Percentiles rank a stretch among this genome's conserved stretches.
phyloP scores from a whole-genome alignment of 2,888 invertebrate species.

The Chymomyza caudatula region DNA sequence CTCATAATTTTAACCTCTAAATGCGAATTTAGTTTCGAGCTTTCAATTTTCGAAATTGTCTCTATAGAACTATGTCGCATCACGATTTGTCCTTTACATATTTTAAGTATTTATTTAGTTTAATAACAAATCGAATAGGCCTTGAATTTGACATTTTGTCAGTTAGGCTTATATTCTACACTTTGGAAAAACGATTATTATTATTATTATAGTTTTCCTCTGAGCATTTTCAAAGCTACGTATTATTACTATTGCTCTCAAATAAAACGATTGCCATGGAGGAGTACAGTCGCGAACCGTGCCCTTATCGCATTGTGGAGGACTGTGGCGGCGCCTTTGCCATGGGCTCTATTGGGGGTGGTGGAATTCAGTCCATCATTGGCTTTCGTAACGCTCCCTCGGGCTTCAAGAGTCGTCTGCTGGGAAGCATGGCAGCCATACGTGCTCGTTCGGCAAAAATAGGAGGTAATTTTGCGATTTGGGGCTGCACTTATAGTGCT shows the following conservation, averaged over 20 bases:
- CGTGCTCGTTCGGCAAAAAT: slow-evolving; percentile 50
- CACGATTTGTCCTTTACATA: neutral
- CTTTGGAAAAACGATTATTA: neutral
- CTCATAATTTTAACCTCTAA: neutral
- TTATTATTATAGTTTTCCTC: neutral
- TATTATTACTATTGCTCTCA: neutral
- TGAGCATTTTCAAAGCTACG: neutral
- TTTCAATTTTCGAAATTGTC: neutral
- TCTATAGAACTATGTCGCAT: neutral
- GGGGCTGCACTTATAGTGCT: slow-evolving; percentile 56
- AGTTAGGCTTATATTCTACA: neutral
- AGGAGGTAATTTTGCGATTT: slow-evolving; percentile 57
- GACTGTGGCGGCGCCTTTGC: slow-evolving; percentile 99
- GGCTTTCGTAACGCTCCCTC: slow-evolving; percentile 98
- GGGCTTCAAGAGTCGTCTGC: slow-evolving; percentile 74
- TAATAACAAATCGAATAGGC: neutral
- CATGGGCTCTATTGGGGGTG: slow-evolving; percentile 99
- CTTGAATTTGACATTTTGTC: neutral
- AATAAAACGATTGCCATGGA: slow-evolving; percentile 82
- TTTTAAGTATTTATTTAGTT: neutral
- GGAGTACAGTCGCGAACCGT: slow-evolving; percentile 96
- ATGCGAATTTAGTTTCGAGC: neutral
- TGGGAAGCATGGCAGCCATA: slow-evolving; percentile 48
- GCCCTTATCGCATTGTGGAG: slow-evolving; percentile 98
- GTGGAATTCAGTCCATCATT: slow-evolving; percentile 96